Base-by-base conservation (phyloP, 2,888 invertebrate species). In the Malthinus seriepunctatus region DNA sequence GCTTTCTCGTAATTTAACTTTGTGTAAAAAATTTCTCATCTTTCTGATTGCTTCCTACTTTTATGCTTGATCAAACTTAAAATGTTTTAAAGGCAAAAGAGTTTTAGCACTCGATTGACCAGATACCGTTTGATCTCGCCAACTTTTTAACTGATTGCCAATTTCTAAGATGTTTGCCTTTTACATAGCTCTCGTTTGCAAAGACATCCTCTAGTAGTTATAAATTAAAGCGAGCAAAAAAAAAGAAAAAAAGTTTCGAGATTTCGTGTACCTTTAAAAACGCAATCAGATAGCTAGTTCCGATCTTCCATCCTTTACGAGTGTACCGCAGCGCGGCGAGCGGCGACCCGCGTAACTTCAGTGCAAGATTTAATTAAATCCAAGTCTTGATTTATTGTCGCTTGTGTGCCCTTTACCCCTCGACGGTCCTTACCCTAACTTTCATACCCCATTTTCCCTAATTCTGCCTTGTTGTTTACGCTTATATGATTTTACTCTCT, bases 331-430 rank as follows among this genome's bases (percentile, higher is more conserved):
- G 77, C 76, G 76, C 76, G 75, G 77, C 78, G 71, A 76, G 77
- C 75, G 79, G 78, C 77, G 76, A 74, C 76, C 79, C 79, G 77
- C 77, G 78, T 78, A 78, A 80, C 80, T 80, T 80, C 80, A 79
- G 79, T 80, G 79, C 79, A 79, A 80, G 80, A 81, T 81, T 81
- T 81, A 80, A 81, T 80, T 81, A 80, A 81, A 80, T 80, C 80
- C 80, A 74, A 76, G 78, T 78, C 80, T 80, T 80, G 81, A 81
- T 81, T 81, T 81, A 81, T 81, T 80, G 79, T 79, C 80, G 78
- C 78, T 76, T 72, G 73, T 70, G 73, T 55, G 54, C 54, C 61
- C 61, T 59, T 59, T 42, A 53, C 64, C 60, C 55, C 60, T 53
- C 59, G 38, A 38, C 56, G 59, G 60, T 61, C 63, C 64, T 63